Evolutionary conservation across 2,888 invertebrate species (phyloP).

Genomic region (Sinodicranocentrus sp.): DNA sequence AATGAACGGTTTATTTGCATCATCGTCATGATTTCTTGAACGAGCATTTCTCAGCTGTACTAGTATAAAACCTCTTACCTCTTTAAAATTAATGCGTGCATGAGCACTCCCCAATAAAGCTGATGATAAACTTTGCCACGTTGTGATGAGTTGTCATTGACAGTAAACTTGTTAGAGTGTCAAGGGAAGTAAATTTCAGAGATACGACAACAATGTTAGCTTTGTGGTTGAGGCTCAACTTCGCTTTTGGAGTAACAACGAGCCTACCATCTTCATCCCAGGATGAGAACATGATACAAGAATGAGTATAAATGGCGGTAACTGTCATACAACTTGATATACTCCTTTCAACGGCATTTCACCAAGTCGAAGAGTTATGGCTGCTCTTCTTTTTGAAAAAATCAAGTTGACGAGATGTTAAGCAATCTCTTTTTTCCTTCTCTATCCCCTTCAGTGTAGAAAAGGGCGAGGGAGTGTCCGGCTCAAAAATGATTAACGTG

Average conservation of each 20-base stretch:
- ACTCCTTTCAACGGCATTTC: too few relatives aligned
- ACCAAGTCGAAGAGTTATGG: too few relatives aligned
- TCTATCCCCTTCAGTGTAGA: too few relatives aligned
- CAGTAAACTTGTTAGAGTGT: conserved; percentile 16
- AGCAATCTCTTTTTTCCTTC: too few relatives aligned
- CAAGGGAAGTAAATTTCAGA: conserved; percentile 2
- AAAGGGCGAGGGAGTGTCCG: too few relatives aligned
- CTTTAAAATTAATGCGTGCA: background rate
- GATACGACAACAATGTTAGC: conserved; percentile 1
- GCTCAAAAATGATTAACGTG: conserved; percentile 15
- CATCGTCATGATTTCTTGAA: background rate
- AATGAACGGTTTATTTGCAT: background rate
- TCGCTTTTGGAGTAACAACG: too few relatives aligned
- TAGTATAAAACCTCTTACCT: background rate
- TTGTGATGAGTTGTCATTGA: background rate
- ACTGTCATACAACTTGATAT: too few relatives aligned
- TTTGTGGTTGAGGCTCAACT: background rate
- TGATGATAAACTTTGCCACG: background rate
- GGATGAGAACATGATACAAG: too few relatives aligned
- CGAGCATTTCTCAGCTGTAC: background rate
- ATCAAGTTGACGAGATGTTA: too few relatives aligned
- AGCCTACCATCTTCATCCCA: too few relatives aligned
- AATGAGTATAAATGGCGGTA: too few relatives aligned
- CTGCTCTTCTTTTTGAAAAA: too few relatives aligned
- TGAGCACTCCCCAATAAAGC: background rate